These are phyloP conservation scores for Salvelinus sp. DNA, from an alignment of 2,113 vertebrate species.

Conservation along the genomic window DNA sequence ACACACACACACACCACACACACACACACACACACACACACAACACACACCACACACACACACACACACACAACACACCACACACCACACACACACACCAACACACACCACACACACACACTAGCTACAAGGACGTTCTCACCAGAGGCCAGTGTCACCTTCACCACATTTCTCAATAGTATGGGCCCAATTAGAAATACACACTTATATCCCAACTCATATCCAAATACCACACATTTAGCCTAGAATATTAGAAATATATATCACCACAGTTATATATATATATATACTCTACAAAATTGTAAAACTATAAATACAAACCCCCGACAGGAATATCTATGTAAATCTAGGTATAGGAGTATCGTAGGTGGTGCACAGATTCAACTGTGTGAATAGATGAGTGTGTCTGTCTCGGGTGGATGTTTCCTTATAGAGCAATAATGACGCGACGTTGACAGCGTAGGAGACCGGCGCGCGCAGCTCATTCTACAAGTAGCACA, in stretches of 20 bases:
- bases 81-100: conserved; percentile 25
- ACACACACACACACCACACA: conserved; percentile 8
- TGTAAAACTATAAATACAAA: no score
- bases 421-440: conserved; percentile 45
- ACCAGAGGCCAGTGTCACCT: conserved; percentile 52
- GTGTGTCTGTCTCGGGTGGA: conserved; percentile 27
- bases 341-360: no score
- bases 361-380: no score
- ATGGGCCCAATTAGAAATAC: no score
- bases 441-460: conserved; percentile 37
- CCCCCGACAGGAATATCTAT: no score
- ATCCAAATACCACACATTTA: no score
- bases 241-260: no score
- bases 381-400: no score
- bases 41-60: conserved; percentile 28
- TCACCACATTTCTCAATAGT: conserved; percentile 6
- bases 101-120: conserved; percentile 35
- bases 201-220: no score
- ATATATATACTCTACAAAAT: no score
- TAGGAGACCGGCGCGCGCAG: conserved; percentile 28
- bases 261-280: no score
- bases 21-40: conserved; percentile 21
- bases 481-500: conserved; percentile 51
- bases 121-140: conserved; percentile 49
- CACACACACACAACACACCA: no score